Evolutionary conservation across 2,888 invertebrate species (phyloP), one percentile per base, ranked within the genome.

Genomic region (Sympetrum striolatum): DNA sequence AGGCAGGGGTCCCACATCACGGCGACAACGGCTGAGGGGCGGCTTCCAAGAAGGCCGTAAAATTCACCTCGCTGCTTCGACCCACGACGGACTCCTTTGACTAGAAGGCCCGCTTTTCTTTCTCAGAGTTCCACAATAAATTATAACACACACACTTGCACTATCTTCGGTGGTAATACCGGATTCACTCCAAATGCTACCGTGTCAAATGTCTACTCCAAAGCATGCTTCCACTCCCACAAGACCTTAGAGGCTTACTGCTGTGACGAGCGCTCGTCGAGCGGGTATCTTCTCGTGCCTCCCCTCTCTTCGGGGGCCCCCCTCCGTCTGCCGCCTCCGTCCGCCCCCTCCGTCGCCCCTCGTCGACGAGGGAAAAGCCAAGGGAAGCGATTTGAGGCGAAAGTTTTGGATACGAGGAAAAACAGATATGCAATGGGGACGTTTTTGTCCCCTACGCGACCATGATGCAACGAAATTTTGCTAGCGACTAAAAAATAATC

Each of bases 1-100:
- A 86, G n/a, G 86, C 86, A 86, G 60, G 86, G 86, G 86, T 86
- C 86, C 86, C 86, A 60, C 86, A 86, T 86, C 86, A 86, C 86
- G 86, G 37, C 86, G 35, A 60, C 58, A 0, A 64, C 8, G 37
- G 37, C 15, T 58, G 8, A 22, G 44, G 53, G 86, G 81, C 44
- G 81, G 1, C 44, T 25, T 22, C 25, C 25, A 4, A 0, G 60
- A 37, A 60, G 37, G 86, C 86, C n/a, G 39, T n/a, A 10, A 25
- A 31, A n/a, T 10, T 14, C 31, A 31, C 73, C 14, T 25, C 73
- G 18, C 25, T 25, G 31, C 10, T 73, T 73, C 31, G 14, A 14
- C 25, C 31, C 15, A 53, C 18, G 53, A 53, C 53, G 53, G 53
- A 53, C 5, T 18, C 73, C 31, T 31, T 31, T 25, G 73, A 73